phyloP scores from a whole-genome alignment of 2,113 vertebrate species.

The Parotia lawesii region DNA sequence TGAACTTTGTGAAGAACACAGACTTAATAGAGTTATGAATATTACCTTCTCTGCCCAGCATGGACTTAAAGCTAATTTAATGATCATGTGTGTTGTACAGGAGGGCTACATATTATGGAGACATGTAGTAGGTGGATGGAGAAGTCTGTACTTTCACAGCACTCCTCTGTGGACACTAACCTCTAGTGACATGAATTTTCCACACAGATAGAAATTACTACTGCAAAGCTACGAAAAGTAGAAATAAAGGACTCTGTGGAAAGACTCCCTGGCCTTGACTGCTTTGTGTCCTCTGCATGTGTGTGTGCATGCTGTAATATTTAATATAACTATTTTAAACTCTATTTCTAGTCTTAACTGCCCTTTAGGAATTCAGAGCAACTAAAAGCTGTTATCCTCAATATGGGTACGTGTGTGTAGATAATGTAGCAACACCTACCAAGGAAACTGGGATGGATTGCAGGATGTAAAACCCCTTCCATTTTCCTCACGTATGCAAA shows the following conservation, averaged over 20 bases:
- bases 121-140: background rate
- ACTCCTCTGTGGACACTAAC: background rate
- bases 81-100: background rate
- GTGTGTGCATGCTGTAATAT: background rate
- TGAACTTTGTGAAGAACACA: background rate
- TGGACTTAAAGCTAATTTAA: background rate
- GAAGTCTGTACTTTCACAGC: background rate
- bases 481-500: background rate
- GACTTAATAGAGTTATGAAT: background rate
- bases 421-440: background rate
- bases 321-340: background rate
- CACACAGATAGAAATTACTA: background rate
- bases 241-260: background rate
- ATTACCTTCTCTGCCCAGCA: background rate
- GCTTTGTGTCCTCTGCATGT: background rate
- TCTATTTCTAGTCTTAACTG: background rate
- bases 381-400: background rate
- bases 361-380: background rate
- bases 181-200: background rate
- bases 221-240: background rate
- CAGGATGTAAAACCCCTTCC: background rate
- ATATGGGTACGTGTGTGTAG: fast-evolving
- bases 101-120: background rate
- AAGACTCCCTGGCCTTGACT: fast-evolving
- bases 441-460: background rate